phyloP scores from a whole-genome alignment of 2,113 vertebrate genomes.

The Erpornis zantholeuca region DNA sequence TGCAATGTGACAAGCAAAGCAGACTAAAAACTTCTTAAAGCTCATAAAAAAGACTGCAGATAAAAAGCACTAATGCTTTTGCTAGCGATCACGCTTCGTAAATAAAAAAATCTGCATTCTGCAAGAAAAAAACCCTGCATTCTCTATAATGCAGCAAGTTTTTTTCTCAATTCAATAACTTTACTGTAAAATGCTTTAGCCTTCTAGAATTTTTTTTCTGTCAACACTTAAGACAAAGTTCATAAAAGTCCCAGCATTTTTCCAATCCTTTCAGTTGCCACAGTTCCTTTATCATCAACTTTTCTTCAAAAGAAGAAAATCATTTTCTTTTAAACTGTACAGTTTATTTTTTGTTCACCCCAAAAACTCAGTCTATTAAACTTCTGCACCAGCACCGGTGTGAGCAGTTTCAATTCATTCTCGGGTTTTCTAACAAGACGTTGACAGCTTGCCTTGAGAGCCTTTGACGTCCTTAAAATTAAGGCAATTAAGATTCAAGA shows the following conservation, averaged over 20 bases:
- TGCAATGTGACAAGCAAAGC: conserved; percentile 97
- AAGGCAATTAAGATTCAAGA: conserved; percentile 99
- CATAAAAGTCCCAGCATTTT: conserved; percentile 85
- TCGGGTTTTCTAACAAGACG: conserved; percentile 81
- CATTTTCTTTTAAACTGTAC: conserved; percentile 94
- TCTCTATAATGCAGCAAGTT: conserved; percentile 84
- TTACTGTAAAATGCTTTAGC: conserved; percentile 88
- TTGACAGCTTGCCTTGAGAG: conserved; percentile 83
- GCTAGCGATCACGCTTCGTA: conserved; percentile 87
- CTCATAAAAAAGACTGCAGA: conserved; percentile 98
- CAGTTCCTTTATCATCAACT: conserved; percentile 90
- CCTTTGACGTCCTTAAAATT: conserved; percentile 95
- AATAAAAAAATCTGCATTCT: conserved; percentile 91
- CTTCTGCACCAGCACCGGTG: conserved; percentile 79
- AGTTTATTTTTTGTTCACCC: conserved; percentile 85
- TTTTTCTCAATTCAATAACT: conserved; percentile 80
- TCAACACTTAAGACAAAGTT: conserved; percentile 86
- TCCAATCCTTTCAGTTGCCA: conserved; percentile 82
- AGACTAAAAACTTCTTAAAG: conserved; percentile 96
- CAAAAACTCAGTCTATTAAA: conserved; percentile 84
- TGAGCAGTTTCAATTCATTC: conserved; percentile 80
- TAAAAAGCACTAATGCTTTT: conserved; percentile 95
- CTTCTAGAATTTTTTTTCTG: conserved; percentile 79
- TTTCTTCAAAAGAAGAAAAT: conserved; percentile 95
- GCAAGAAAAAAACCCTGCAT: conserved; percentile 85